These are phyloP conservation scores for Periphyllus acericola DNA, from an alignment of 2,888 invertebrate species.

Conservation along the genomic window DNA sequence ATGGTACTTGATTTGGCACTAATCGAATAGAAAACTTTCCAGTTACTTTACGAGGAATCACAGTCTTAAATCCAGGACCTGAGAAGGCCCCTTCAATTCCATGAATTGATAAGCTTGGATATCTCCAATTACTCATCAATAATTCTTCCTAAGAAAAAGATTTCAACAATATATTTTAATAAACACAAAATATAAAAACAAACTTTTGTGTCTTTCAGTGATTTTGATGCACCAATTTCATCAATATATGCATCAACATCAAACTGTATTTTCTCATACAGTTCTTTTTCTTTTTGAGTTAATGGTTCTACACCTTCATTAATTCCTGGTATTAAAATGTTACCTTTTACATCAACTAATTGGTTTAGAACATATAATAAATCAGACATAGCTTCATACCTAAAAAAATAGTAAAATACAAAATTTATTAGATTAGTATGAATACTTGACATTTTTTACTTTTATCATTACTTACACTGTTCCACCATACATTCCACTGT, in stretches of 20 bases:
- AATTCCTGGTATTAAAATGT: slow-evolving; percentile 84
- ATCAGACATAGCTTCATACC: slow-evolving; percentile 90
- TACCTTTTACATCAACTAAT: slow-evolving; percentile 86
- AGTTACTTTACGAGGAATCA: slow-evolving; percentile 90
- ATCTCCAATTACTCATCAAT: slow-evolving; percentile 95
- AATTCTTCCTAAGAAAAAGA: slow-evolving; percentile 72
- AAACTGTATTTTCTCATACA: slow-evolving; percentile 73
- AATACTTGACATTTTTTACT: background rate
- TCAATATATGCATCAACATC: slow-evolving; percentile 68
- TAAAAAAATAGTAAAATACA: slow-evolving; percentile 67
- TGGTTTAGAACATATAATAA: slow-evolving; percentile 85
- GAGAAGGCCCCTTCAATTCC: slow-evolving; percentile 96
- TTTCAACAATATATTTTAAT: background rate
- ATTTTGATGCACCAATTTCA: slow-evolving; percentile 64
- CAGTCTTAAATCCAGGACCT: slow-evolving; percentile 93
- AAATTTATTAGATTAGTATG: background rate
- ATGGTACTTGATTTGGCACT: slow-evolving; percentile 91
- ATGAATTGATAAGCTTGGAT: slow-evolving; percentile 91
- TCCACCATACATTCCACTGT: slow-evolving; percentile 96
- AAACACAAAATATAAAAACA: background rate
- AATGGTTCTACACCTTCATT: slow-evolving; percentile 76
- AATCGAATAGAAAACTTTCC: slow-evolving; percentile 97
- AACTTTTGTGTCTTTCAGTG: slow-evolving; percentile 65
- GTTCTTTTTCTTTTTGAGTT: slow-evolving; percentile 68
- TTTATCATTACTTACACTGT: slow-evolving; percentile 77